A percentile compares a stretch with the other conserved stretches of the same genome.
Evolutionary conservation across 2,113 vertebrate genomes (phyloP).

Genomic region (Stegostoma tigrinum): DNA sequence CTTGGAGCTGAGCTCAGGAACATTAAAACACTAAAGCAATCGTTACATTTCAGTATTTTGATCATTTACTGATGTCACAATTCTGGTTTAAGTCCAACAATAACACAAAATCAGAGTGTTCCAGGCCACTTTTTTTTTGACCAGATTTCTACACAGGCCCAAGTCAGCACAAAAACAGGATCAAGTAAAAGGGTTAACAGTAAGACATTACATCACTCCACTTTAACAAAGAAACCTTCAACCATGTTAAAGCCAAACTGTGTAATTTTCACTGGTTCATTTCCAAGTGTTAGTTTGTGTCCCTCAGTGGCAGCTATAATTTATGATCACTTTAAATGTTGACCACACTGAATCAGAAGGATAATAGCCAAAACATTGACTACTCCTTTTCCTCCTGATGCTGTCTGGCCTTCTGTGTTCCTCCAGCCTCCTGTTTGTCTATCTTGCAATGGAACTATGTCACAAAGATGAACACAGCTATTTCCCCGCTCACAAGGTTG

Average conservation of each 20-base stretch:
- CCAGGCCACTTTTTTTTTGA: neutral
- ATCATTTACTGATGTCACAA: neutral
- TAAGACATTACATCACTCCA: neutral
- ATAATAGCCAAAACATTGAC: no score
- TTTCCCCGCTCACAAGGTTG: neutral
- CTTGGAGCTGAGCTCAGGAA: neutral
- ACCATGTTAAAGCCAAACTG: neutral
- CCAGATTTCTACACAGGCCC: neutral
- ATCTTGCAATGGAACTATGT: neutral
- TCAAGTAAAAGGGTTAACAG: neutral
- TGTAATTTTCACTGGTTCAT: neutral
- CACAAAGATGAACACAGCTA: neutral
- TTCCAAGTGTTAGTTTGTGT: neutral
- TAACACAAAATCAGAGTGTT: neutral
- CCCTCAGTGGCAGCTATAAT: neutral
- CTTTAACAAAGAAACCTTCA: neutral
- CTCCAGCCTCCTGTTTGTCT: neutral
- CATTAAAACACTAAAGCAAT: neutral
- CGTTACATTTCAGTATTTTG: neutral
- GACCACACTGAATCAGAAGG: neutral
- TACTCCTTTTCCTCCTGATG: no score
- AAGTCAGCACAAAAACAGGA: neutral
- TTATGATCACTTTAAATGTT: neutral
- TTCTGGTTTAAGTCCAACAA: neutral
- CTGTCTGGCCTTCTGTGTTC: no score